Conservation (phyloP, 2,797 vertebrate genomes). For the Gobionotothen gibberifrons region DNA sequence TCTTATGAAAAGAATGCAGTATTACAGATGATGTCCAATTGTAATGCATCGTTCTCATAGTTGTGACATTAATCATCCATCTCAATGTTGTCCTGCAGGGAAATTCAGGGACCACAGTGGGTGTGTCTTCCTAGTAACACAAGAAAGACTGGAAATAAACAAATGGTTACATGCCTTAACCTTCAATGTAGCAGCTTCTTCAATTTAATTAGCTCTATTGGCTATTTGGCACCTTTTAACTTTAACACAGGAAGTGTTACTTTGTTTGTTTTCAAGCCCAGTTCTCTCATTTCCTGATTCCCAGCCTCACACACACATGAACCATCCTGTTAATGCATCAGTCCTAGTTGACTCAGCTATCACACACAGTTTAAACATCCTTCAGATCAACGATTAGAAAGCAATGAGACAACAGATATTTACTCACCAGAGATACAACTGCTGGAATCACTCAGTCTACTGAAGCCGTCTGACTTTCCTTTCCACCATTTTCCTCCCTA, state of each 20-base stretch:
- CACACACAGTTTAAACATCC: conserved; percentile 25
- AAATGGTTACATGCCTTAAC: background rate
- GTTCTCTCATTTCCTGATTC: conserved; percentile 70
- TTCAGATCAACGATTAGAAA: conserved; percentile 11
- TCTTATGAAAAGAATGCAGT: background rate
- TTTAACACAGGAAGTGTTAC: background rate
- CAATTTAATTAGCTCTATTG: background rate
- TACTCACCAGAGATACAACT: conserved; percentile 78
- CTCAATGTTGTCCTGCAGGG: conserved; percentile 53
- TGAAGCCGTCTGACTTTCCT: conserved; percentile 47
- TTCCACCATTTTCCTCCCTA: conserved; percentile 77
- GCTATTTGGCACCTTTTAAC: conserved; percentile 29
- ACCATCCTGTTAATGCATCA: background rate
- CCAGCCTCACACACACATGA: conserved; percentile 18
- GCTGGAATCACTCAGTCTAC: conserved; percentile 56
- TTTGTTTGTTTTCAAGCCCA: conserved; percentile 24
- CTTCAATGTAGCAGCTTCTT: background rate
- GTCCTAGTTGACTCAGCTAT: conserved; percentile 5
- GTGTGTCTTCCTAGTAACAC: conserved; percentile 63
- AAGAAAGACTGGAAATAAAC: conserved; percentile 48
- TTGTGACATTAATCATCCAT: conserved; percentile 53
- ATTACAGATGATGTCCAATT: background rate
- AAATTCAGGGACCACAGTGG: conserved; percentile 61
- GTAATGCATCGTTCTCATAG: conserved; percentile 44
- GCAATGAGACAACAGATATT: conserved; percentile 18